Evolutionary conservation across 2,797 vertebrate species (phyloP).

Genomic region (Clarias laeviceps): DNA sequence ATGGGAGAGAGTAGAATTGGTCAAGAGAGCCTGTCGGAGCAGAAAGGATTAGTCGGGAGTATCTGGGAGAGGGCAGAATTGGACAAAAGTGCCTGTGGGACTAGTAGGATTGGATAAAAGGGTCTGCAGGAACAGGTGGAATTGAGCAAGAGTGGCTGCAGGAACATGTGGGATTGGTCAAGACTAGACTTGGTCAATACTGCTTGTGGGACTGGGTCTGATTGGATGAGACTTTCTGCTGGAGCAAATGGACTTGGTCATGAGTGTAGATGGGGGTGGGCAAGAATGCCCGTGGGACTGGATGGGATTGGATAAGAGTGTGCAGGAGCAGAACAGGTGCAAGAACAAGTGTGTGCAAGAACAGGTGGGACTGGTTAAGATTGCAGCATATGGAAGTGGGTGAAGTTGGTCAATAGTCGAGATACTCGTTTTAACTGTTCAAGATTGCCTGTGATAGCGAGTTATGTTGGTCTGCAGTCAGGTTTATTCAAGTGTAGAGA

Average conservation of each 20-base stretch:
- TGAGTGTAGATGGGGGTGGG: not conserved
- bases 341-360: not conserved
- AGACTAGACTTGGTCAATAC: no score
- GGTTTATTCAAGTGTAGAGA: not conserved
- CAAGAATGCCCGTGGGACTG: not conserved
- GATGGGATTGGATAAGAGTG: not conserved
- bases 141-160: no score
- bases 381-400: not conserved
- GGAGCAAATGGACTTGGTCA: not conserved
- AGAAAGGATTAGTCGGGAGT: not conserved
- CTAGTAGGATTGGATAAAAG: not conserved
- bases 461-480: not conserved
- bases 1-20: not conserved
- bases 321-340: not conserved
- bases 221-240: not conserved
- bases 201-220: not conserved
- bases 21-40: not conserved
- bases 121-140: not conserved
- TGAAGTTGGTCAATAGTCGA: no score
- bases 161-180: no score
- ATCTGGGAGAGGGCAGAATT: not conserved
- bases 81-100: not conserved
- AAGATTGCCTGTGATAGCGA: not conserved
- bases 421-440: not conserved
- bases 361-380: not conserved